Base-by-base conservation (phyloP, 2,888 invertebrate genomes). In the Choristoneura rosaceana region DNA sequence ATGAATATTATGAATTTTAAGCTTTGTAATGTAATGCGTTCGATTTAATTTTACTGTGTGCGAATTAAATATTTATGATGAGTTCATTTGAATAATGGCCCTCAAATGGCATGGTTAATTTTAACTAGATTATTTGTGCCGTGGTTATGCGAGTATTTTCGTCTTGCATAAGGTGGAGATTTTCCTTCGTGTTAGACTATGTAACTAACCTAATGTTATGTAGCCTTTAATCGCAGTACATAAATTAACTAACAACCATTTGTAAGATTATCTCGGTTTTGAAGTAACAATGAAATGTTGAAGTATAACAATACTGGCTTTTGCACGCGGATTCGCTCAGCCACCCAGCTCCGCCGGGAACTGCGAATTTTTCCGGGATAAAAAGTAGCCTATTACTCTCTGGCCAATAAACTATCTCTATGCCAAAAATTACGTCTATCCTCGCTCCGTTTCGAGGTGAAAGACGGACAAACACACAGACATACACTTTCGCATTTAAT, bases 11-110 rank as follows among this genome's bases (percentile, higher is more conserved):
- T 55, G 17, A 55, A 55, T 25, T 10, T 17, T 25, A 55, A 25
- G 17, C 55, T 55, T 55, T 55, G 34, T 34, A 58, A 50, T 41
- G 34, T 34, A 58, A 50, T 41, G 15, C 25, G 55, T 65, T 59
- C 14, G 14, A 38, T 38, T 64, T 64, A 64, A 59, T 17, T 47
- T 69, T 43, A 25, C 59, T 50, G 41, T 4, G 33, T 41, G 55
- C 63, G 10, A 25, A 60, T 70, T 50, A 25, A 65, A 70, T 14
- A 60, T 70, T 70, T 15, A 70, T 60, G 25, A 45, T 38, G 38
- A 15, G 60, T 34, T 14, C 17, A 61, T 61, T 41, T 43, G 10
- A 41, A 38, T 45, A 34, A 34, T 45, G 34, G 55, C 10, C 17
- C 52, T 65, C 41, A 41, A 3, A 9, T 69, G 58, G 15, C 33